Evolutionary conservation across 2,113 vertebrate genomes (phyloP).

Genomic region (Pionites leucogaster): DNA sequence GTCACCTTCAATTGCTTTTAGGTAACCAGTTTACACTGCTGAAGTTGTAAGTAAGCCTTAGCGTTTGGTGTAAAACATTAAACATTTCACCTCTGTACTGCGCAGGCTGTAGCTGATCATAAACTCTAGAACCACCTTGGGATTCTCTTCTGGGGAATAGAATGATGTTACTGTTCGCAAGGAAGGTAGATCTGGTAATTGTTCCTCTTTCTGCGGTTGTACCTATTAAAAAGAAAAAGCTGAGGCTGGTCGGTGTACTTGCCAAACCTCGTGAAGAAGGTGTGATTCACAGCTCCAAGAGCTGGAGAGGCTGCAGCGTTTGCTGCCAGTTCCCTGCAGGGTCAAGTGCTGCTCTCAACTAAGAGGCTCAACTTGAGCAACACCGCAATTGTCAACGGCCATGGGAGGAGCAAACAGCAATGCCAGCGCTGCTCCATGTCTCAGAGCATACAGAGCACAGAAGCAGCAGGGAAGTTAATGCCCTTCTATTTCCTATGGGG

Average conservation of each 20-base stretch:
- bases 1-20: background rate
- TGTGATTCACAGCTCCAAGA: rapidly evolving
- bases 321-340: too few relatives aligned
- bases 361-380: background rate
- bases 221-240: background rate
- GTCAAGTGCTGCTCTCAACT: background rate
- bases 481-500: background rate
- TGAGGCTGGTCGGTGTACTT: background rate
- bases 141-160: background rate
- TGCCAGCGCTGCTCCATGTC: background rate
- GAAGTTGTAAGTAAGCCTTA: background rate
- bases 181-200: background rate
- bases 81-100: background rate
- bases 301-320: background rate
- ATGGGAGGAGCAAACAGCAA: background rate
- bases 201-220: background rate
- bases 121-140: background rate
- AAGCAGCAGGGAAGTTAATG: background rate
- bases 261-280: background rate
- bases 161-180: background rate
- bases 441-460: background rate
- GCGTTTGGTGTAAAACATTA: background rate
- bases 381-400: rapidly evolving
- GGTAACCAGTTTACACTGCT: background rate
- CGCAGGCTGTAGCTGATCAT: background rate